A percentile compares a stretch with the other conserved stretches of the same genome.
phyloP scores from a whole-genome alignment of 1,140 invertebrate genomes.

The Nephotettix cincticeps region DNA sequence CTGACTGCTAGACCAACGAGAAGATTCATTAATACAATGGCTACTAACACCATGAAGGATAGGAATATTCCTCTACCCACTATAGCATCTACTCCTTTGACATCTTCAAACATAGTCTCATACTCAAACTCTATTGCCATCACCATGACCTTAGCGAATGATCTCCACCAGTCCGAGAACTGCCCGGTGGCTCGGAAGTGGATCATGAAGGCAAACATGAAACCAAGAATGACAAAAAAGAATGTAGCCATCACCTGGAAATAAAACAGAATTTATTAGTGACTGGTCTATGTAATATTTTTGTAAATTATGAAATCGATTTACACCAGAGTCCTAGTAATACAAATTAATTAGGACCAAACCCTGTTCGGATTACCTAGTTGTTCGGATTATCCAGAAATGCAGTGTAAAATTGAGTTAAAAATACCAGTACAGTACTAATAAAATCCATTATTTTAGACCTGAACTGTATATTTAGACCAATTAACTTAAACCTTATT shows the following conservation, averaged over 20 bases:
- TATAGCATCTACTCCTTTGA: conserved; percentile 29
- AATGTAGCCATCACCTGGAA: conserved; percentile 51
- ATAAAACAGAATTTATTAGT: neutral
- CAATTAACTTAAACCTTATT: too few relatives aligned
- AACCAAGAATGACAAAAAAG: conserved; percentile 55
- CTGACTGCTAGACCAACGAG: conserved; percentile 51
- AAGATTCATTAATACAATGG: conserved; percentile 51
- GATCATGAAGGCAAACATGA: conserved; percentile 56
- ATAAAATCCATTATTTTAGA: too few relatives aligned
- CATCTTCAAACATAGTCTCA: conserved; percentile 44
- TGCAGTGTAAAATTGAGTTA: too few relatives aligned
- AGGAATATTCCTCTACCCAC: conserved; percentile 41
- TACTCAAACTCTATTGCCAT: conserved; percentile 63
- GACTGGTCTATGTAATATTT: too few relatives aligned
- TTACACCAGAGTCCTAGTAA: too few relatives aligned
- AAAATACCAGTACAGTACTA: too few relatives aligned
- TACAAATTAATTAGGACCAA: too few relatives aligned
- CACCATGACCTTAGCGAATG: conserved; percentile 54
- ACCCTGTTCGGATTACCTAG: too few relatives aligned
- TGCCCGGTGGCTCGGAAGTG: conserved; percentile 48
- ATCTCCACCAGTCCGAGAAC: conserved; percentile 49
- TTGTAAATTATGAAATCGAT: too few relatives aligned
- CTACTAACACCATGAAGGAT: conserved; percentile 46
- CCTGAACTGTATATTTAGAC: too few relatives aligned
- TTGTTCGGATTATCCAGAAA: too few relatives aligned